These are phyloP conservation scores for Ammodytes dubius DNA, from an alignment of 2,113 vertebrate genomes.

Conservation along the genomic window DNA sequence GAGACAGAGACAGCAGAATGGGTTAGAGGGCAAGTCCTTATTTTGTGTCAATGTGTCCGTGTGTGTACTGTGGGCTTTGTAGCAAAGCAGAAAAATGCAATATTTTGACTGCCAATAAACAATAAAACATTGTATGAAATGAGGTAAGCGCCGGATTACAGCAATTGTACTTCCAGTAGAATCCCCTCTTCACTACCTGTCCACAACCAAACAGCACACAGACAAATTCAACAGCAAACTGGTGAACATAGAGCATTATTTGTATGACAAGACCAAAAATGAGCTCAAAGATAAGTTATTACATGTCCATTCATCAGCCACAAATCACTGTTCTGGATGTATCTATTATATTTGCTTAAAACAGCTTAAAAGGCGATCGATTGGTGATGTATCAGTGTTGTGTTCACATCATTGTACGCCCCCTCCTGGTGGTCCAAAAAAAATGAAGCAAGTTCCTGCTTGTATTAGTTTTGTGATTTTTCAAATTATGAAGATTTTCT, in stretches of 20 bases:
- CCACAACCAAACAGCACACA: not conserved
- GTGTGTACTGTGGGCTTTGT: conserved; percentile 58
- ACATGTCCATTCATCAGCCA: not conserved
- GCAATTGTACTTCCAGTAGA: conserved; percentile 29
- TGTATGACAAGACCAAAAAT: not conserved
- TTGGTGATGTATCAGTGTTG: not conserved
- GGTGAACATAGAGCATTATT: not conserved
- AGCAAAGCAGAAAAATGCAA: conserved; percentile 44
- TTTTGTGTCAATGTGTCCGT: conserved; percentile 45
- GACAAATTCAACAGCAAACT: not conserved
- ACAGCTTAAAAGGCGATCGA: not conserved
- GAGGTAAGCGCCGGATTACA: conserved; percentile 39
- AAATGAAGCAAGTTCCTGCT: too few species aligned
- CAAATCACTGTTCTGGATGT: not conserved
- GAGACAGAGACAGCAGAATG: conserved; percentile 15
- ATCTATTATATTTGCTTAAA: too few species aligned
- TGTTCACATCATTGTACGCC: too few species aligned
- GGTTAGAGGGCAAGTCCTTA: conserved; percentile 33
- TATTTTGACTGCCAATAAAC: conserved; percentile 52
- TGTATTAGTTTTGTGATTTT: too few species aligned
- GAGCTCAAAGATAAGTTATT: not conserved
- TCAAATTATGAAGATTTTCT: too few species aligned
- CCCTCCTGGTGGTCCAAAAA: too few species aligned
- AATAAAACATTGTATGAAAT: conserved; percentile 43
- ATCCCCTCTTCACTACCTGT: not conserved